phyloP scores from a whole-genome alignment of 1,140 invertebrate species.

The Drosophila nikananu region DNA sequence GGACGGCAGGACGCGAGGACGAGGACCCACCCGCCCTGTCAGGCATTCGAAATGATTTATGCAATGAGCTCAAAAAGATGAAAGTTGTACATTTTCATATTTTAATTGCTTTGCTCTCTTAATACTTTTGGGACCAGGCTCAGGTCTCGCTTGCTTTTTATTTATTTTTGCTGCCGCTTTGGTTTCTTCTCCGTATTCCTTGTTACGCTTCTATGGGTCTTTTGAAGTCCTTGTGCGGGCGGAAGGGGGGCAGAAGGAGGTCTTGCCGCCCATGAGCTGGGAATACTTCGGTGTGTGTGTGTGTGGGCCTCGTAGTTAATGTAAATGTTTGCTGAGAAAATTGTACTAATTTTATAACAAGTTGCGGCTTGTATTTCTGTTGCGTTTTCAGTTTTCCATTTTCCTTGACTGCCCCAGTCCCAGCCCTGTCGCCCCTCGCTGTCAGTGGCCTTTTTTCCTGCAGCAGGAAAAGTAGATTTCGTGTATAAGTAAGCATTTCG shows the following conservation, averaged over 20 bases:
- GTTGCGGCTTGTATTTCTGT: constrained; percentile 79
- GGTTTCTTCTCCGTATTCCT: constrained; percentile 48
- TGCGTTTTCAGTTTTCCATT: constrained; percentile 69
- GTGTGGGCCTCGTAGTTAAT: constrained; percentile 72
- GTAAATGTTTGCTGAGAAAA: constrained; percentile 83
- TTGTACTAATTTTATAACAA: constrained; percentile 84
- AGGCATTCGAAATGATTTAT: constrained; percentile 82
- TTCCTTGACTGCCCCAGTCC: neutral
- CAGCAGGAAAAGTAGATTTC: constrained; percentile 71
- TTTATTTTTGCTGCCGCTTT: constrained; percentile 36
- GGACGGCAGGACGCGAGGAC: neutral
- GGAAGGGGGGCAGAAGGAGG: neutral
- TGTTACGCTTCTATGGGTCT: constrained; percentile 79
- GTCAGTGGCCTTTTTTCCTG: constrained; percentile 31
- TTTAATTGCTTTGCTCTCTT: constrained; percentile 84
- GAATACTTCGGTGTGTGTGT: constrained; percentile 11
- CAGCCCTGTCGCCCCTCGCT: neutral
- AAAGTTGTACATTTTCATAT: constrained; percentile 84
- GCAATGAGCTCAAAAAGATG: constrained; percentile 84
- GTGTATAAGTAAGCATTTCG: constrained; percentile 81
- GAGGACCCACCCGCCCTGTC: constrained; percentile 19
- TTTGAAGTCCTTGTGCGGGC: constrained; percentile 62
- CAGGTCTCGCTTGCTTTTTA: constrained; percentile 48
- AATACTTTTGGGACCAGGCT: constrained; percentile 79
- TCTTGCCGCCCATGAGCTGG: constrained; percentile 22